Base-by-base conservation (phyloP, 2,113 vertebrate genomes). In the Mormoops blainvillei region DNA sequence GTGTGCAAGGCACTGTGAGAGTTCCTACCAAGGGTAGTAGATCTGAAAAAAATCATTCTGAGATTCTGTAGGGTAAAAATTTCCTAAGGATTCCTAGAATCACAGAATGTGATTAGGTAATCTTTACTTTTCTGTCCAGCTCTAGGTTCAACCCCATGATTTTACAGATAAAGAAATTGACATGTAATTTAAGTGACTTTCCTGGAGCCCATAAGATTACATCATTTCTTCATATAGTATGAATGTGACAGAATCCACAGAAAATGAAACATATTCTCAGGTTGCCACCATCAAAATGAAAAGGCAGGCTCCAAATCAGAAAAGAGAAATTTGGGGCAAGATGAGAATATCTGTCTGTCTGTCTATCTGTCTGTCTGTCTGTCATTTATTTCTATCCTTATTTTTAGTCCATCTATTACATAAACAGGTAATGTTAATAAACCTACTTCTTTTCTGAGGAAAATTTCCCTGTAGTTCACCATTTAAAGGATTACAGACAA, bases 1-100 rank as follows among this genome's bases (percentile, higher is more conserved):
- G 31, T 68, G 86, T 94, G 78, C 92, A 96, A 97, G 95, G 96
- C 90, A 97, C 95, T 98, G 78, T 52, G 68, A 95, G 86, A 91
- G 58, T 92, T 95, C 91, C 87, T 38, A 74, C 2, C 63, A 81
- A 89, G 31, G 38, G 63, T 70, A 93, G 38, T 45, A 87, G 67
- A 83, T 95, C 43, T 81, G 56, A 33, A 74, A 94, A 95, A 82
- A 95, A 96, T 28, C n/a, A 85, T 61, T 96, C 76, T 68, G 82
- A 81, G 28, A 86, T 77, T 91, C 70, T 61, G n/a, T 33, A 96
- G 20, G 76, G 28, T 65, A 91, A 95, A 91, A 54, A 84, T 33
- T 33, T 89, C 38, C 74, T 76, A 89, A 83, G 61, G 14, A 78
- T 94, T 95, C 65, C 28, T 70, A 82, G 80, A 87, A 96, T 87